These are phyloP conservation scores for Prorops nasuta DNA, from an alignment of 1,140 invertebrate species.

Conservation along the genomic window DNA sequence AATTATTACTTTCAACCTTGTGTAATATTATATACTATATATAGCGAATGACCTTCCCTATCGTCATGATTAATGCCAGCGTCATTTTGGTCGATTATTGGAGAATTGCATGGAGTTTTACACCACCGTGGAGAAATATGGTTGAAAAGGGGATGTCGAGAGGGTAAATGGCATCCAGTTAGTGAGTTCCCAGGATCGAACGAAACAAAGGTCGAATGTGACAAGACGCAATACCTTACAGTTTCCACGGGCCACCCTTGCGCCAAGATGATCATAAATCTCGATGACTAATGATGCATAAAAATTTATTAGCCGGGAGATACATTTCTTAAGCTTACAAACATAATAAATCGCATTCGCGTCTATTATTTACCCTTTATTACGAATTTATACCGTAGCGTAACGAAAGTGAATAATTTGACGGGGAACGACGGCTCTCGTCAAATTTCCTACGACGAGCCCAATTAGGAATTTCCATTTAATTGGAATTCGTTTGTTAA, in stretches of 20 bases:
- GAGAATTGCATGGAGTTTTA: neutral
- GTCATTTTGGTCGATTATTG: neutral
- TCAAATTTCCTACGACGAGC: neutral
- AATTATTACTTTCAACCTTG: no score
- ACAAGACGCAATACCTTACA: constrained; percentile 31
- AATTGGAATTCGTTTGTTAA: no score
- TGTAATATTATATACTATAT: no score
- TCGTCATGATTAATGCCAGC: neutral
- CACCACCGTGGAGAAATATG: neutral
- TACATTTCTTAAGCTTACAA: constrained; percentile 9
- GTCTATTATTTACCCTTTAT: neutral
- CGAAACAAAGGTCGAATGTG: constrained; percentile 18
- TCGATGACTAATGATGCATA: constrained; percentile 20
- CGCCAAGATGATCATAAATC: constrained; percentile 20
- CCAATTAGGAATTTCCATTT: neutral
- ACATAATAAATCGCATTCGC: neutral
- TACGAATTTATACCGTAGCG: neutral
- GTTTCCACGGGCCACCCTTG: constrained; percentile 23
- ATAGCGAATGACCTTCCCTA: neutral
- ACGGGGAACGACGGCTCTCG: neutral
- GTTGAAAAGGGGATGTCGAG: constrained; percentile 3
- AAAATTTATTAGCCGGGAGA: constrained; percentile 18
- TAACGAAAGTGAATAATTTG: neutral
- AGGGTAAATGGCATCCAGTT: constrained; percentile 30
- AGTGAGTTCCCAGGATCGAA: constrained; percentile 22